Conservation (phyloP, 2,797 vertebrate genomes). For the Sardinella longiceps region DNA sequence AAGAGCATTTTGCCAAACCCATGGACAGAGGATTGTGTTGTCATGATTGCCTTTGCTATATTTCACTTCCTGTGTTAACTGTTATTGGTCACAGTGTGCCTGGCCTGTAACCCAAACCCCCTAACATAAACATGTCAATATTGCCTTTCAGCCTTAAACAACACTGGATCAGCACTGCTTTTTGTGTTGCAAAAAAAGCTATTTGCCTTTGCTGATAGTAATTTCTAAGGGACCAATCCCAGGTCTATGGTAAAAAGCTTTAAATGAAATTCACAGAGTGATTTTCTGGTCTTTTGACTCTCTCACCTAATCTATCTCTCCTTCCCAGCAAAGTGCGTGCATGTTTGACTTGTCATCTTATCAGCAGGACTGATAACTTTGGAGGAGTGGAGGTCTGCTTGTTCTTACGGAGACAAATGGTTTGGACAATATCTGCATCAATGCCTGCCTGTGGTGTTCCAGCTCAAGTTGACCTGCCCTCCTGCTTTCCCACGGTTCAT, state of each 20-base stretch:
- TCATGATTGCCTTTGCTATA: too few relatives aligned
- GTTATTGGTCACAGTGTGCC: not conserved
- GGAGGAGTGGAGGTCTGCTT: not conserved
- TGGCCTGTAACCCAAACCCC: not conserved
- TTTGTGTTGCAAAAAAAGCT: not conserved
- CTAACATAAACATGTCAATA: not conserved
- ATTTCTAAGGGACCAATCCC: not conserved
- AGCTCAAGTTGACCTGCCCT: not conserved
- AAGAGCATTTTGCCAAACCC: too few relatives aligned
- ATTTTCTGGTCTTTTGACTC: not conserved
- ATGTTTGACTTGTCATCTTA: constrained; percentile 16
- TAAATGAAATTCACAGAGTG: not conserved
- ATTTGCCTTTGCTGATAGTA: not conserved
- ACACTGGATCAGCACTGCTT: not conserved
- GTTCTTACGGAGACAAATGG: not conserved
- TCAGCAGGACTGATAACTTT: not conserved
- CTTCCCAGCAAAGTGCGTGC: not conserved
- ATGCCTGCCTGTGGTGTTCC: not conserved
- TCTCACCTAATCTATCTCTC: not conserved
- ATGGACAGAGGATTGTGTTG: too few relatives aligned
- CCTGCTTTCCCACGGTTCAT: not conserved
- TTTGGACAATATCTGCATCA: not conserved
- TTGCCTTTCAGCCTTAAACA: not conserved
- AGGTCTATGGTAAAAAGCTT: not conserved
- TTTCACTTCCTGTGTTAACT: too few relatives aligned